Base-by-base conservation (phyloP, 1,140 invertebrate species). In the Muscidifurax raptorellus region DNA sequence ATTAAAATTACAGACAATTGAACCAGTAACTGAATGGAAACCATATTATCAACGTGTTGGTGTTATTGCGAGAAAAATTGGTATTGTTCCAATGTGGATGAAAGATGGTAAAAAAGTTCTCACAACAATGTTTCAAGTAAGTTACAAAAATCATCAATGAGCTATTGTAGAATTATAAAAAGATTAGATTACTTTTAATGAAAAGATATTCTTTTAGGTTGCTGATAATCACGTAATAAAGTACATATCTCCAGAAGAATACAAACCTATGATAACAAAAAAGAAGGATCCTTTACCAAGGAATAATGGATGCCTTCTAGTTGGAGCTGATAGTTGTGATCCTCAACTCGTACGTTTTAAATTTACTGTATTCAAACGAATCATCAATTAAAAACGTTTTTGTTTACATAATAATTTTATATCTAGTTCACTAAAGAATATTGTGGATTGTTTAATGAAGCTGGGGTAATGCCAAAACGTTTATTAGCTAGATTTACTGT, bases 181-280 rank as follows among this genome's bases (percentile, higher is more conserved):
- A 1, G 27, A 75, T 75, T 40, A 47, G 10, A 72, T 22, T 36
- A 74, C n/a, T n/a, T n/a, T 28, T n/a, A 44, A 79, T 52, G 44
- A 74, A 71, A 32, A 30, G 30, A 40, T 71, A 3, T 80, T 75
- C 83, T 92, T 93, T 71, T 89, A 98, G 97, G 95, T 99, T 25
- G 93, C 97, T 32, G 99, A 99, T 91, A 99, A 99, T 93, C 98
- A 99, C 94, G 98, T 99, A 4, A 95, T 99, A 72, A 97, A 96
- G 89, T 99, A 99, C 92, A 96, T 96, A 84, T 95, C 97, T 25
- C 97, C 98, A 18, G 97, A 97, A 91, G 94, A 97, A 89, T 97
- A 95, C 90, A 89, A 94, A 25, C 94, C 95, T n/a, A 93, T 94
- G 87, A 92, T 93, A 89, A 91, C 90, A 1, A 87, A 74, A 36